Conservation (phyloP, 2,113 vertebrate species). For the Chunga burmeisteri region DNA sequence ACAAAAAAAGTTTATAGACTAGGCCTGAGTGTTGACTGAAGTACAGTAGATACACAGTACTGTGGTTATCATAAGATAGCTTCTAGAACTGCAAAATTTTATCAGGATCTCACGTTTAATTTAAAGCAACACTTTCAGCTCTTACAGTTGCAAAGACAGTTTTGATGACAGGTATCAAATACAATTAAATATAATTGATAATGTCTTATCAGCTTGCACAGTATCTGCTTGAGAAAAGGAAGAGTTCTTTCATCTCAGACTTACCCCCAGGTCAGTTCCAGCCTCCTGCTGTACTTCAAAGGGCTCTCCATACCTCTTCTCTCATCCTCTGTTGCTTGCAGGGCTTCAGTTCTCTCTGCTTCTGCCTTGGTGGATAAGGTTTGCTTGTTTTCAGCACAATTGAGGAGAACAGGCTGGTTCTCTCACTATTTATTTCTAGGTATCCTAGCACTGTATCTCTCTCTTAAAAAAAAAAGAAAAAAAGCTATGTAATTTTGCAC, state of each 20-base stretch:
- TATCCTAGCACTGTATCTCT: background rate
- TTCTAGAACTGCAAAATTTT: background rate
- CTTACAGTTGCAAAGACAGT: background rate
- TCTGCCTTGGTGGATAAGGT: background rate
- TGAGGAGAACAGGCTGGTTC: background rate
- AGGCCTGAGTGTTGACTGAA: background rate
- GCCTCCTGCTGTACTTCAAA: background rate
- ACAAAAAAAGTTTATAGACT: too few relatives aligned
- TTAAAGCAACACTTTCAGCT: background rate
- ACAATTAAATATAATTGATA: background rate
- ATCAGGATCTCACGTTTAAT: background rate
- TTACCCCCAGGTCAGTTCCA: background rate
- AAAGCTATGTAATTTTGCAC: background rate
- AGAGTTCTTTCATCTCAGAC: background rate
- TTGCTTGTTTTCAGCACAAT: background rate
- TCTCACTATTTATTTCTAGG: background rate
- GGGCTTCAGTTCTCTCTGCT: background rate
- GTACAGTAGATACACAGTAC: background rate
- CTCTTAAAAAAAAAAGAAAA: background rate
- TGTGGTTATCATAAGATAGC: background rate
- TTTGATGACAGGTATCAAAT: background rate
- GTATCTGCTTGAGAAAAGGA: background rate
- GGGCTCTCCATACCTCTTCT: background rate
- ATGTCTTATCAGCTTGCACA: background rate
- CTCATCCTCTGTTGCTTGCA: background rate